Conservation (phyloP, 2,797 vertebrate species). For the Eurystomus glaucurus region DNA sequence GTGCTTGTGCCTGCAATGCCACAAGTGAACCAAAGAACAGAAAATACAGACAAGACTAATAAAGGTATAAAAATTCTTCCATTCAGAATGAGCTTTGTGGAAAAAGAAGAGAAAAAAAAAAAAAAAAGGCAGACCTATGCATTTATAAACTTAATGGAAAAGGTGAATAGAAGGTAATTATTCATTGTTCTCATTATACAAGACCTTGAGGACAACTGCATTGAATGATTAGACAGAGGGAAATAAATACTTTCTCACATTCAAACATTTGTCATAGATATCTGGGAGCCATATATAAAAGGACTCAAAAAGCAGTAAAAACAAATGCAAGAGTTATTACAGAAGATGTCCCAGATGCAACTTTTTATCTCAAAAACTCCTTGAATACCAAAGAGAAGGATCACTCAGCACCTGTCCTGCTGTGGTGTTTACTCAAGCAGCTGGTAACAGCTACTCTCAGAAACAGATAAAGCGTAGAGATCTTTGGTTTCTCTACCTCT, state of each 20-base stretch:
- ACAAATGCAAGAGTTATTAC: conserved; percentile 20
- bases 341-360: neutral
- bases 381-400: neutral
- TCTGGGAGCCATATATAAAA: conserved; percentile 16
- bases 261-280: conserved; percentile 49
- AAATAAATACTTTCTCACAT: conserved; percentile 20
- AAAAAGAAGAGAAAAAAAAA: neutral
- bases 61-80: neutral
- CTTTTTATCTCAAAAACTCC: neutral
- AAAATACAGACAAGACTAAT: neutral
- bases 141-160: conserved; percentile 51
- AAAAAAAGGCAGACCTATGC: neutral
- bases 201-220: conserved; percentile 30
- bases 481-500: neutral
- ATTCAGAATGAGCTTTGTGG: neutral
- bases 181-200: conserved; percentile 39
- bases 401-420: neutral
- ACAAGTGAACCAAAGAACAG: neutral
- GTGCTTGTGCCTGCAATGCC: neutral
- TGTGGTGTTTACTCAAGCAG: neutral
- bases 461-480: neutral
- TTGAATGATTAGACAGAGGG: conserved; percentile 27
- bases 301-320: neutral
- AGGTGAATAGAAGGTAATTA: conserved; percentile 48
- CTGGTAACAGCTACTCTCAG: neutral